phyloP scores from a whole-genome alignment of 2,113 vertebrate genomes.

The Apeltes quadracus region DNA sequence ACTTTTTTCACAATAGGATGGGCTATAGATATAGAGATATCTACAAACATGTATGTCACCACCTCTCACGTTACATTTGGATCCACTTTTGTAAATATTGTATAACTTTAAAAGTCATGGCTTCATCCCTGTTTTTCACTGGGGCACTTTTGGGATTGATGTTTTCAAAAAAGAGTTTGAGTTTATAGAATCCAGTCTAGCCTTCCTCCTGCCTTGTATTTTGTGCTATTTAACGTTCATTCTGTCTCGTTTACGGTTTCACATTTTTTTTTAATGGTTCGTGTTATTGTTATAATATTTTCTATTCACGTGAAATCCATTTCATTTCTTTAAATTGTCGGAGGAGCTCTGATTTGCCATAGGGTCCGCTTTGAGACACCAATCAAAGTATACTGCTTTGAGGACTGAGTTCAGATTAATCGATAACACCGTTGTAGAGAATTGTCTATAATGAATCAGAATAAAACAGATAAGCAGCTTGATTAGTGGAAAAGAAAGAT shows the following conservation, averaged over 20 bases:
- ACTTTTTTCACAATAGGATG: slow-evolving; percentile 72
- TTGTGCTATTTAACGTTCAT: slow-evolving; percentile 67
- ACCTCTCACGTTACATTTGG: slow-evolving; percentile 68
- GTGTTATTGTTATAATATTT: slow-evolving; percentile 17
- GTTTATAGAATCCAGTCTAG: slow-evolving; percentile 59
- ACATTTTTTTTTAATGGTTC: slow-evolving; percentile 6
- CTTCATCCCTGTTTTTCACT: slow-evolving; percentile 72
- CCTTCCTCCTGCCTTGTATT: slow-evolving; percentile 58
- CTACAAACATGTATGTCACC: slow-evolving; percentile 57
- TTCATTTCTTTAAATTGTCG: slow-evolving; percentile 25
- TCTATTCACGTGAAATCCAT: slow-evolving; percentile 31
- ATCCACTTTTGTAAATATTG: slow-evolving; percentile 82
- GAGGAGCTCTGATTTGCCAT: slow-evolving; percentile 19
- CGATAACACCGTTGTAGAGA: slow-evolving; percentile 19
- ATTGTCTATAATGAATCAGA: slow-evolving; percentile 42
- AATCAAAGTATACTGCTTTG: slow-evolving; percentile 51
- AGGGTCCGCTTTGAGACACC: slow-evolving; percentile 25
- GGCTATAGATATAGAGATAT: slow-evolving; percentile 50
- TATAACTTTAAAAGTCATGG: slow-evolving; percentile 79
- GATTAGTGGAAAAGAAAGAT: slow-evolving; percentile 1
- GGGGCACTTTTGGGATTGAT: slow-evolving; percentile 76
- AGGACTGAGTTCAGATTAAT: slow-evolving; percentile 45
- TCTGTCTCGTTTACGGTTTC: slow-evolving; percentile 55
- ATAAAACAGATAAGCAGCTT: slow-evolving; percentile 12
- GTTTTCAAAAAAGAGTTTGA: slow-evolving; percentile 65